phyloP scores from a whole-genome alignment of 2,888 invertebrate genomes.

The Hypercompe scribonia region DNA sequence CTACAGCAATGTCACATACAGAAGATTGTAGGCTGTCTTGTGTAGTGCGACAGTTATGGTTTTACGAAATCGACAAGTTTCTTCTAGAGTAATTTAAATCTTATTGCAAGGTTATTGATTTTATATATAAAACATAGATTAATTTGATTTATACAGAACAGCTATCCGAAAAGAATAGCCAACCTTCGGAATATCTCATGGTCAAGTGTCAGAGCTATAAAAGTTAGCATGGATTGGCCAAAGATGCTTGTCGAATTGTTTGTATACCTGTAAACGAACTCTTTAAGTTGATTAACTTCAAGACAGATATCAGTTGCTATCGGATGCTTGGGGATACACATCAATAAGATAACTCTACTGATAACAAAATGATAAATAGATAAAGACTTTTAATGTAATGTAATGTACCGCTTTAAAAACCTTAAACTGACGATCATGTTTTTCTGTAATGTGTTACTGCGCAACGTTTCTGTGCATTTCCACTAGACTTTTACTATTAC shows the following conservation, averaged over 20 bases:
- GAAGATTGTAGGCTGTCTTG: constrained; percentile 75
- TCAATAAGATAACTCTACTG: constrained; percentile 53
- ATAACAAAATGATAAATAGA: constrained; percentile 46
- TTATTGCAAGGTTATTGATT: constrained; percentile 11
- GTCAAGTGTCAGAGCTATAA: constrained; percentile 76
- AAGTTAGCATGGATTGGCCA: constrained; percentile 74
- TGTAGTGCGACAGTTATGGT: constrained; percentile 60
- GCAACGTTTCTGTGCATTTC: not conserved
- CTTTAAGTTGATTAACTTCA: constrained; percentile 48
- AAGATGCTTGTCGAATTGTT: constrained; percentile 62
- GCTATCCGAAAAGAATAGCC: constrained; percentile 64
- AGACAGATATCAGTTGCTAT: constrained; percentile 53
- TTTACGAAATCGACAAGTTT: constrained; percentile 42
- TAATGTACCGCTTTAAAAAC: not conserved
- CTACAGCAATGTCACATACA: constrained; percentile 72
- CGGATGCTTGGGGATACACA: constrained; percentile 58
- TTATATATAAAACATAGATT: constrained; percentile 27
- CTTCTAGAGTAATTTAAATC: constrained; percentile 22
- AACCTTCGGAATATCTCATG: constrained; percentile 82
- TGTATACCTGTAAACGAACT: constrained; percentile 51
- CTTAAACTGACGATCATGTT: constrained; percentile 7
- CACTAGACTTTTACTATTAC: not conserved
- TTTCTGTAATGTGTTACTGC: not conserved
- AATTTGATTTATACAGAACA: constrained; percentile 36
- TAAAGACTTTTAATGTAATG: constrained; percentile 21